These are phyloP conservation scores for Cynopterus sphinx DNA, from an alignment of 2,797 vertebrate genomes.

Conservation along the genomic window DNA sequence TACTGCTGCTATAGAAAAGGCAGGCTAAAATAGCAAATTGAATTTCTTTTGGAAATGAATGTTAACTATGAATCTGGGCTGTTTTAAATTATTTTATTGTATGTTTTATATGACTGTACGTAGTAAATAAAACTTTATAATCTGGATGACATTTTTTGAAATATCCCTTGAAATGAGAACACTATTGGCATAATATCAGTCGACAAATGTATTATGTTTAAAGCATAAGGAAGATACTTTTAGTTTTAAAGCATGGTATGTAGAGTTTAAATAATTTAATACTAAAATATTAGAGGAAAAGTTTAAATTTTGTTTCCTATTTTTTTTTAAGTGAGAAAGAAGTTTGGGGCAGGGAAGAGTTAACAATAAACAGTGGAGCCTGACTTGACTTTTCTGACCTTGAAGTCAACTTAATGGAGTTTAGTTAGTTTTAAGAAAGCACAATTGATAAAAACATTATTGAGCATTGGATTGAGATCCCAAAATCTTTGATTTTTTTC, in stretches of 20 bases:
- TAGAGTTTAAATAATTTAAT: constrained; percentile 38
- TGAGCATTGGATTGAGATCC: neutral
- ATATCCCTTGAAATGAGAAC: constrained; percentile 1
- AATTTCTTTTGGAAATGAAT: constrained; percentile 54
- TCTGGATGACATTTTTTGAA: constrained; percentile 40
- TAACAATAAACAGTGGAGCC: neutral
- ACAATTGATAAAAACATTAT: neutral
- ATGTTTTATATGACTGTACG: neutral
- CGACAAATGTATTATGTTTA: neutral
- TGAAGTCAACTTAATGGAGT: neutral
- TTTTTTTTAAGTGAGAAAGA: neutral
- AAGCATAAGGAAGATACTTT: neutral
- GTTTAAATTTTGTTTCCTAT: constrained; percentile 25
- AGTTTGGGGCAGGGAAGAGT: neutral
- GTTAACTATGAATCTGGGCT: constrained; percentile 5
- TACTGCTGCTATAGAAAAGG: constrained; percentile 51
- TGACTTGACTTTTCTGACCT: neutral
- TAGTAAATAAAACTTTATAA: constrained; percentile 55
- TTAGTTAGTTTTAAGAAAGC: neutral
- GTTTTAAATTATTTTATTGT: constrained; percentile 56
- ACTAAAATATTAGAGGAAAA: neutral
- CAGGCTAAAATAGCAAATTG: neutral
- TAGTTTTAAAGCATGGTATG: neutral
- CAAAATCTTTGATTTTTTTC: constrained; percentile 40
- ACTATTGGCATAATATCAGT: neutral